These are phyloP conservation scores for Phrynocephalus guinanensis DNA, from an alignment of 2,797 vertebrate species.

Conservation along the genomic window DNA sequence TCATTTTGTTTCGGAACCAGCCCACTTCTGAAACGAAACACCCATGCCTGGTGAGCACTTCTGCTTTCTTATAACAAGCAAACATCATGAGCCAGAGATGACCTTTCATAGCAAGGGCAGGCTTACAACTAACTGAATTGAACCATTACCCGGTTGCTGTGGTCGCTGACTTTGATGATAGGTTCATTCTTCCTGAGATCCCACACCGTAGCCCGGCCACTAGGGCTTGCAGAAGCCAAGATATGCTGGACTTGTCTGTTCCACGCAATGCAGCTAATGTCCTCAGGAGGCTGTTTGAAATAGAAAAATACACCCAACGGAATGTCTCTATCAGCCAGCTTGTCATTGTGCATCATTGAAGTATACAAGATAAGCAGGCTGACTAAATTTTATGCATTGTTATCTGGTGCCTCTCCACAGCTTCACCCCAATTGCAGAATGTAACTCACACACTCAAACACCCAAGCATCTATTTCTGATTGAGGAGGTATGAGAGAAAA, in stretches of 20 bases:
- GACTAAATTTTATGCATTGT: too few relatives aligned
- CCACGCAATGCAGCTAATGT: conserved; percentile 95
- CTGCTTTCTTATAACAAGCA: not conserved
- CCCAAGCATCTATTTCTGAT: not conserved
- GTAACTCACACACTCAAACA: not conserved
- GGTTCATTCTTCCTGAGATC: conserved; percentile 98
- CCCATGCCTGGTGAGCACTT: too few relatives aligned
- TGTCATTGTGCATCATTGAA: not conserved
- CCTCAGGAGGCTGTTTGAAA: conserved; percentile 87
- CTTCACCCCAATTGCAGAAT: not conserved
- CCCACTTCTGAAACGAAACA: too few relatives aligned
- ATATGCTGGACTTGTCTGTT: conserved; percentile 98
- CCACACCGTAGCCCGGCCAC: conserved; percentile 93
- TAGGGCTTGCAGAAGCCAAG: conserved; percentile 93
- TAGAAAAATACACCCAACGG: not conserved
- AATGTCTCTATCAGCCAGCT: not conserved
- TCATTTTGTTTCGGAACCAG: too few relatives aligned
- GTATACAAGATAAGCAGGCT: not conserved
- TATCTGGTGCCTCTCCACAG: too few relatives aligned
- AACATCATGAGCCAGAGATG: not conserved
- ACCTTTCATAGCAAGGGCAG: not conserved
- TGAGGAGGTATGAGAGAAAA: not conserved
- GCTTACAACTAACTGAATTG: not conserved
- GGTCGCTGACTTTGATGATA: conserved; percentile 99
- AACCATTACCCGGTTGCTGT: conserved; percentile 91